Conservation (phyloP, 2,113 vertebrate species). For the Manacus vitellinus region DNA sequence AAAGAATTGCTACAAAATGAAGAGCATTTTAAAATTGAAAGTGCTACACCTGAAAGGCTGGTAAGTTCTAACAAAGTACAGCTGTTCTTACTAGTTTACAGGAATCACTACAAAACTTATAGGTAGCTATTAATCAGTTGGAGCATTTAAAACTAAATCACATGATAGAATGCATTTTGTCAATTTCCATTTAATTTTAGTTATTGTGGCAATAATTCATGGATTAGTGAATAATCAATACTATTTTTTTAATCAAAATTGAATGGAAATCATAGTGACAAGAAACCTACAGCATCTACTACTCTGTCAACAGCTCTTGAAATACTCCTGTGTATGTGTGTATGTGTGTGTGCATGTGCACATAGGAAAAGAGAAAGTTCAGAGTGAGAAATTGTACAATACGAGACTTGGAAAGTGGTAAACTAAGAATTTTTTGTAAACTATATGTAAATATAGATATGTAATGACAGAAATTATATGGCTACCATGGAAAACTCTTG, state of each 20-base stretch:
- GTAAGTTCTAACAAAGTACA: neutral
- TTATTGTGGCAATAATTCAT: neutral
- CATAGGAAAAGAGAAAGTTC: neutral
- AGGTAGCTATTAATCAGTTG: neutral
- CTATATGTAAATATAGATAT: accelerated
- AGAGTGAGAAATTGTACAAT: accelerated
- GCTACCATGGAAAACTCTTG: neutral
- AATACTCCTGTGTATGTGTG: neutral
- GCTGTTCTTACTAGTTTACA: neutral
- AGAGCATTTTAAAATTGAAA: neutral
- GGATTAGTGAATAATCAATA: neutral
- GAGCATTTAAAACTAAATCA: neutral
- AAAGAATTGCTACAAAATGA: neutral
- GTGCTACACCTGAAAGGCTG: neutral
- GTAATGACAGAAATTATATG: neutral
- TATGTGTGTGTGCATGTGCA: accelerated
- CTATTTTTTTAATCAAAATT: neutral
- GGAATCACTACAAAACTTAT: neutral
- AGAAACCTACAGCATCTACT: neutral
- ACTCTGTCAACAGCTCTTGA: neutral
- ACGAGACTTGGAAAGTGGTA: neutral
- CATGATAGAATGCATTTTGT: neutral
- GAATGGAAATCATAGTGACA: neutral
- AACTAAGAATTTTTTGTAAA: neutral
- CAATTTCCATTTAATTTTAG: neutral